Base-by-base conservation (phyloP, 1,140 invertebrate species). In the Bombus sibiricus region DNA sequence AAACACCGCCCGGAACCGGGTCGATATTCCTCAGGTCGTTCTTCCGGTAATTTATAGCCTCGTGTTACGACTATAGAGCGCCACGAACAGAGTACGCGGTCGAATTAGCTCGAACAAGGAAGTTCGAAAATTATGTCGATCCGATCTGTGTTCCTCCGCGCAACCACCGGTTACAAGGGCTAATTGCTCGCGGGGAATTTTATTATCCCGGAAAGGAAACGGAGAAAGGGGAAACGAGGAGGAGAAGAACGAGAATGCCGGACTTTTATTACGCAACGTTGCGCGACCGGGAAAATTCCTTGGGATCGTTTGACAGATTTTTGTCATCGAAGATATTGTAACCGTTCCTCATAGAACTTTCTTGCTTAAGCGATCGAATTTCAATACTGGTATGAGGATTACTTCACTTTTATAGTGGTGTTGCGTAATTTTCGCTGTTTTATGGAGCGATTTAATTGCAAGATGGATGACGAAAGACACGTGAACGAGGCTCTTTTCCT, bases 21-120 rank as follows among this genome's bases (percentile, higher is more conserved):
- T 81, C 78, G 78, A 76, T 81, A 81, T 71, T 75, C 64, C 43
- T 82, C 37, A 28, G 62, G 53, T 83, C 59, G 69, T 89, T 69
- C 74, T 78, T 78, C 41, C 66, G 59, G 81, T 86, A 88, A 86
- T 89, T 82, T 89, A 88, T 86, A 76, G 62, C 34, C 37, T 53
- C 73, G 47, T 76, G 73, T 74, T 69, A 73, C 80, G 34, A 79
- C 71, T 28, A 32, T n/a, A 71, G 71, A 80, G 71, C 43, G 22
- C 47, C 41, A 62, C 32, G 71, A 15, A 43, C 62, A 75, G 34
- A 69, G 39, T 57, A n/a, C 37, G 64, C 76, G 28, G 53, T 72
- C 37, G 73, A 86, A 86, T 86, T 86, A 86, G 43, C 71, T 39
- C 43, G 71, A 68, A 85, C 71, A 85, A 75, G 79, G 79, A 85